These are phyloP conservation scores for Tenthredo distinguenda DNA, from an alignment of 2,888 invertebrate species.

Conservation along the genomic window DNA sequence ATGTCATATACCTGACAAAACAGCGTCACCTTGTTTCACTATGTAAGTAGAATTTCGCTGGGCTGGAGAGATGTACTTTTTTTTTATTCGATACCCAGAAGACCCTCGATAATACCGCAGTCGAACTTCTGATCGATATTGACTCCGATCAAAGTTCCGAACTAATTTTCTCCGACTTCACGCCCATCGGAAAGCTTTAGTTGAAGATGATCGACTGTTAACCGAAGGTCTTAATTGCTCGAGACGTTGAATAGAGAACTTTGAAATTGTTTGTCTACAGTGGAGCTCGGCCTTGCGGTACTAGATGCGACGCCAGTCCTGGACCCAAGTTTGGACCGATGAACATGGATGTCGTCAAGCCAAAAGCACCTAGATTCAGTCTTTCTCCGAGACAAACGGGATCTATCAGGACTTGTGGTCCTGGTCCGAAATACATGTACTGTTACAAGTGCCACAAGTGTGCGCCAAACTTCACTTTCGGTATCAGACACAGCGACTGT, in stretches of 20 bases:
- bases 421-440: constrained; percentile 80
- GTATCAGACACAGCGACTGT: constrained; percentile 80
- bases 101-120: neutral
- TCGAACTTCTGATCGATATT: neutral
- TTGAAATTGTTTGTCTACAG: constrained; percentile 47
- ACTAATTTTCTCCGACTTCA: neutral
- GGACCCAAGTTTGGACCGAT: constrained; percentile 57
- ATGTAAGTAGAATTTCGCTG: constrained; percentile 58
- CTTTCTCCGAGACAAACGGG: constrained; percentile 76
- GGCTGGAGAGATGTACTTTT: neutral
- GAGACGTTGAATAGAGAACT: neutral
- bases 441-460: constrained; percentile 77
- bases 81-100: no score
- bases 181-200: neutral
- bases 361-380: constrained; percentile 77
- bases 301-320: constrained; percentile 56
- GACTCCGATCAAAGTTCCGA: neutral
- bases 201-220: neutral
- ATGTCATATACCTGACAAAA: constrained; percentile 62
- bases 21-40: constrained; percentile 60
- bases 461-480: constrained; percentile 81
- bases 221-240: neutral
- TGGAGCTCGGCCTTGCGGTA: constrained; percentile 47
- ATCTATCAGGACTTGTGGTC: constrained; percentile 77
- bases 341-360: constrained; percentile 56